These are phyloP conservation scores for Orycteropus afer DNA, from an alignment of 2,113 vertebrate genomes.

Conservation along the genomic window DNA sequence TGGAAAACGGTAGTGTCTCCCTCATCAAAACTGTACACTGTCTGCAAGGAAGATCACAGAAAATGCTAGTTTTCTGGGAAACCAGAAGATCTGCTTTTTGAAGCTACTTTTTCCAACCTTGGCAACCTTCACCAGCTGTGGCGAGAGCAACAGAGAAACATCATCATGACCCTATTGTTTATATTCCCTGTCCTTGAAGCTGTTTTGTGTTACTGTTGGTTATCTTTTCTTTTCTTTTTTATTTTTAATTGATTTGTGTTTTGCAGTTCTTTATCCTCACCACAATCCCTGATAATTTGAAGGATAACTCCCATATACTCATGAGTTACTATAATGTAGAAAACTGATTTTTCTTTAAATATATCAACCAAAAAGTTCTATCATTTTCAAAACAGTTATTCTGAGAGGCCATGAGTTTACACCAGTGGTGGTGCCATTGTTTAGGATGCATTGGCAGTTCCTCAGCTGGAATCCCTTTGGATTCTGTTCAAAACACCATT, in stretches of 20 bases:
- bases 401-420: background rate
- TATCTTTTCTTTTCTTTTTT: background rate
- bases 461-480: slow-evolving; percentile 13
- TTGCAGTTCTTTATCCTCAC: slow-evolving; percentile 9
- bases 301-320: background rate
- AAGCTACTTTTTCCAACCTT: background rate
- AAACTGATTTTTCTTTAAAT: slow-evolving; percentile 5
- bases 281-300: slow-evolving; percentile 2
- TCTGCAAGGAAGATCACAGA: background rate
- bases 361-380: background rate
- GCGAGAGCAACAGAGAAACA: background rate
- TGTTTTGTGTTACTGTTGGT: background rate
- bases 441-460: background rate
- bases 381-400: slow-evolving; percentile 43
- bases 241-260: background rate
- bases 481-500: slow-evolving; percentile 22
- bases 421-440: background rate
- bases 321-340: background rate
- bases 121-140: background rate
- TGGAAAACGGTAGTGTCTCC: background rate
- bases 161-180: background rate
- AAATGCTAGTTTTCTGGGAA: background rate
- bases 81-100: background rate
- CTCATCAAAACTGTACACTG: slow-evolving; percentile 7
- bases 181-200: background rate